These are phyloP conservation scores for Listronotus bonariensis DNA, from an alignment of 1,140 invertebrate genomes.

Conservation along the genomic window DNA sequence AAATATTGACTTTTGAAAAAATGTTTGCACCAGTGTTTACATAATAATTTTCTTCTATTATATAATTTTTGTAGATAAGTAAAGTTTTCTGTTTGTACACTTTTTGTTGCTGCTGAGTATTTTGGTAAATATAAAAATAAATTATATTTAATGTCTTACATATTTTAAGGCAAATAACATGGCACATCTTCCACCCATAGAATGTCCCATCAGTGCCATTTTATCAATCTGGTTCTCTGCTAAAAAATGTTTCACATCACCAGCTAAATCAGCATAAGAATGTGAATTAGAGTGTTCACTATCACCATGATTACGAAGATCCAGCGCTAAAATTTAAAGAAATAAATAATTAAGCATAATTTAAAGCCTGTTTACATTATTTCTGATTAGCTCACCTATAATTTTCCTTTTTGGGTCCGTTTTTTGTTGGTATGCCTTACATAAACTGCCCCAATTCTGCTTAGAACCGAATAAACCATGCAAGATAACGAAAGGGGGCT, in stretches of 20 bases:
- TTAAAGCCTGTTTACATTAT: background rate
- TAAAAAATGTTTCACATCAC: slow-evolving; percentile 73
- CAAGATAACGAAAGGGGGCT: slow-evolving; percentile 74
- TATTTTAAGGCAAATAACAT: slow-evolving; percentile 76
- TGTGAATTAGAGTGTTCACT: slow-evolving; percentile 77
- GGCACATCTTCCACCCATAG: slow-evolving; percentile 85
- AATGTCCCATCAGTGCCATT: slow-evolving; percentile 80
- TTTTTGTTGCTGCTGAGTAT: too few species aligned
- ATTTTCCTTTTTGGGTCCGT: slow-evolving; percentile 67
- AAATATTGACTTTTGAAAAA: too few species aligned
- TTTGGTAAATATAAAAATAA: too few species aligned
- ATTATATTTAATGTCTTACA: slow-evolving; percentile 10
- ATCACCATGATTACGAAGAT: slow-evolving; percentile 90
- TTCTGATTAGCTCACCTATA: slow-evolving; percentile 53
- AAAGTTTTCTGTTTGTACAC: too few species aligned
- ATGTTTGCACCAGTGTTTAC: too few species aligned
- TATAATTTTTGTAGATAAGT: too few species aligned
- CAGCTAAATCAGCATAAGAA: slow-evolving; percentile 71
- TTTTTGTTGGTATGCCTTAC: slow-evolving; percentile 71
- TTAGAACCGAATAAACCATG: slow-evolving; percentile 88
- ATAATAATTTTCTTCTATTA: too few species aligned
- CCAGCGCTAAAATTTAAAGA: slow-evolving; percentile 60
- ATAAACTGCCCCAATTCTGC: slow-evolving; percentile 81
- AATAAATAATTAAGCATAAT: background rate
- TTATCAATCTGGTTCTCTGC: slow-evolving; percentile 64